Percentiles rank a stretch among this genome's conserved stretches.
Conservation (phyloP, 2,888 invertebrate genomes). For the Cremastinae sp. region DNA sequence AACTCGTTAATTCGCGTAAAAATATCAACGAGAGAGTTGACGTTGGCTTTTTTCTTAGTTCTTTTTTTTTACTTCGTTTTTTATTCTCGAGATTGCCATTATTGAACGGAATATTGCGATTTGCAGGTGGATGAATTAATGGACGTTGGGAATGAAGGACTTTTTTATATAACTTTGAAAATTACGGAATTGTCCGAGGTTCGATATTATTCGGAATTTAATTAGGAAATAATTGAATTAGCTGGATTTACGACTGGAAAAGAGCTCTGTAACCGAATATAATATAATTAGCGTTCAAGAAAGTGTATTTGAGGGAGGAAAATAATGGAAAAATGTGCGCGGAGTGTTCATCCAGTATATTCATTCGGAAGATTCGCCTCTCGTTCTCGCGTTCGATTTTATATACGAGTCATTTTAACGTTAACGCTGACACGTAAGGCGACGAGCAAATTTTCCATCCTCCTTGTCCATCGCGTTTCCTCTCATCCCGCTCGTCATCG, state of each 20-base stretch:
- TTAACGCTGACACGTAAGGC: conserved; percentile 20
- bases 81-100: too few species aligned
- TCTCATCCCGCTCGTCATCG: background rate
- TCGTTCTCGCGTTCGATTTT: conserved; percentile 1
- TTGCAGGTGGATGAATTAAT: too few species aligned
- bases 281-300: background rate
- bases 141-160: too few species aligned
- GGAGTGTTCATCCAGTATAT: conserved; percentile 8
- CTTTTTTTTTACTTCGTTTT: background rate
- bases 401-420: conserved; percentile 10
- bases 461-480: background rate
- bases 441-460: background rate
- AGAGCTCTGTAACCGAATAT: conserved; percentile 18
- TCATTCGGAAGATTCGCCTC: background rate
- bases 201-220: conserved; percentile 20
- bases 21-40: too few species aligned
- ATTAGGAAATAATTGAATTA: conserved; percentile 38
- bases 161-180: background rate
- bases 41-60: background rate
- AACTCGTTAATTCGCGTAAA: too few species aligned
- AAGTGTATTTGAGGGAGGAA: background rate
- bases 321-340: conserved; percentile 1
- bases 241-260: background rate
- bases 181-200: background rate
- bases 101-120: conserved; percentile 22